Evolutionary conservation across 2,888 invertebrate species (phyloP), one percentile per base, ranked within the genome.

Genomic region (Aelia acuminata): DNA sequence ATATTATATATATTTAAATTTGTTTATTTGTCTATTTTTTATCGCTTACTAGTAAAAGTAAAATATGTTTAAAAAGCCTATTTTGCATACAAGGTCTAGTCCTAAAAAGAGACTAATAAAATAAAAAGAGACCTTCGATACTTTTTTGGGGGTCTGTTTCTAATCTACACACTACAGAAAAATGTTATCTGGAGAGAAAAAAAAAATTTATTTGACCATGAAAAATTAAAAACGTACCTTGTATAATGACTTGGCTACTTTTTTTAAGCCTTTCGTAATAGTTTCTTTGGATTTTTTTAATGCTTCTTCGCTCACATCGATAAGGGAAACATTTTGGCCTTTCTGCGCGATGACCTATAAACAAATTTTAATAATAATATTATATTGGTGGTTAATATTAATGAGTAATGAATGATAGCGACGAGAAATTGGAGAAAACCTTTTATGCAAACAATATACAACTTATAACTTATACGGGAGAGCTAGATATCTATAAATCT

Each of bases 341-440:
- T 96, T 95, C 93, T 96, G 95, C 26, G 97, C 97, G 89, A 96
- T 95, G 85, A 97, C 96, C 97, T 97, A 91, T 43, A 91, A 91
- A 70, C 85, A 49, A 50, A 88, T 70, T 48, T 3, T 31, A 22
- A 20, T 57, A 20, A 53, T 13, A 57, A 57, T 26, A 8, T 48
- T 63, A 53, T 53, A 0, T n/a, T 53, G n/a, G n/a, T n/a, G 1
- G 1, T 53, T 8, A n/a, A 50, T 43, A 43, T 7, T 4, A 43
- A 43, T 43, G n/a, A n/a, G n/a, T n/a, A n/a, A n/a, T n/a, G n/a
- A n/a, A n/a, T n/a, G n/a, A n/a, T n/a, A n/a, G n/a, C n/a, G n/a
- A n/a, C n/a, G n/a, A n/a, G n/a, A n/a, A n/a, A n/a, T n/a, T n/a
- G n/a, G n/a, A n/a, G n/a, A n/a, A n/a, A n/a, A n/a, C n/a, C n/a